Conservation (phyloP, 2,797 vertebrate genomes). For the Rhinophrynus dorsalis region DNA sequence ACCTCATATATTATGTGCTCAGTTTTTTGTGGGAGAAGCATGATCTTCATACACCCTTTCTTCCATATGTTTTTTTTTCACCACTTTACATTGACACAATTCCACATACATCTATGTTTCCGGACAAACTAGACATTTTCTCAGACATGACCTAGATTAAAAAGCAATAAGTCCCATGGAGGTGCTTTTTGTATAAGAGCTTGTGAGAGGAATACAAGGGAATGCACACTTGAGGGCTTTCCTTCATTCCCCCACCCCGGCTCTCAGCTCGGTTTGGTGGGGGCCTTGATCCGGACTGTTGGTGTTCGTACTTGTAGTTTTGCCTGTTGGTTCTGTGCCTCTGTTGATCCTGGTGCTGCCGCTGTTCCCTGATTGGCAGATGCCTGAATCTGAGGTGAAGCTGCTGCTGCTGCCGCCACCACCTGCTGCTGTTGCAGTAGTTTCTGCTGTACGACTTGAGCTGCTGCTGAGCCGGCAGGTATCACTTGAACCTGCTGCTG, state of each 20-base stretch:
- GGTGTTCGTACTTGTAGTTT: slow-evolving; percentile 75
- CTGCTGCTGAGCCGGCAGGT: slow-evolving; percentile 69
- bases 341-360: slow-evolving; percentile 63
- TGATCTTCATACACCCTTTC: background rate
- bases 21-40: background rate
- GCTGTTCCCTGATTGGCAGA: slow-evolving; percentile 73
- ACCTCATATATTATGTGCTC: no score
- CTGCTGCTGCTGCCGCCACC: slow-evolving; percentile 66
- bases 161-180: slow-evolving; percentile 28
- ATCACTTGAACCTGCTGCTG: slow-evolving; percentile 87
- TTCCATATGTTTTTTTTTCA: slow-evolving; percentile 18
- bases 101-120: slow-evolving; percentile 18
- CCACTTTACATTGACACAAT: slow-evolving; percentile 51
- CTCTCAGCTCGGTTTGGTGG: slow-evolving; percentile 76
- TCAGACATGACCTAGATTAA: slow-evolving; percentile 28
- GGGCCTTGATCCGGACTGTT: slow-evolving; percentile 76
- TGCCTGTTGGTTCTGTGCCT: slow-evolving; percentile 66
- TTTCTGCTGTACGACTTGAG: slow-evolving; percentile 86
- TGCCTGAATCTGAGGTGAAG: slow-evolving; percentile 79
- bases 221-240: background rate
- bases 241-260: background rate
- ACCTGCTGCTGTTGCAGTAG: slow-evolving; percentile 82
- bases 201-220: background rate
- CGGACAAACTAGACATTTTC: slow-evolving; percentile 6
- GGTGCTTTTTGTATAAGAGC: slow-evolving; percentile 43